A percentile compares a stretch with the other conserved stretches of the same genome.
These are phyloP conservation scores for Oplegnathus fasciatus DNA, from an alignment of 2,113 vertebrate species.

Conservation along the genomic window DNA sequence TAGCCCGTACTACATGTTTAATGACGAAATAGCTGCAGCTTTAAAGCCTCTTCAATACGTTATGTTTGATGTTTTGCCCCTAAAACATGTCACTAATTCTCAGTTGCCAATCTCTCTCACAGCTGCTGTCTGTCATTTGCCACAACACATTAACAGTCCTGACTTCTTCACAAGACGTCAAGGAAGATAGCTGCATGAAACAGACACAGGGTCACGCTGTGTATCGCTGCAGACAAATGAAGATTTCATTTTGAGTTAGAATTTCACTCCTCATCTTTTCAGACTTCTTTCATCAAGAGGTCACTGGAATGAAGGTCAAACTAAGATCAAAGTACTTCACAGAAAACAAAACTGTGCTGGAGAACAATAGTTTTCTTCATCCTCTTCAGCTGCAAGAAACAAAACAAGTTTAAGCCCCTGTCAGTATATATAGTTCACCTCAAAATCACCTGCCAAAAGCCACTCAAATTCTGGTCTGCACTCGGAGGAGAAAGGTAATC, in stretches of 20 bases:
- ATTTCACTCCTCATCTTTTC: constrained; percentile 22
- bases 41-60: constrained; percentile 7
- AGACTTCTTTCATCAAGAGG: constrained; percentile 24
- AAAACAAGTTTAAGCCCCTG: constrained; percentile 42
- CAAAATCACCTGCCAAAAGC: constrained; percentile 42
- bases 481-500: constrained; percentile 44
- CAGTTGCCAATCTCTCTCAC: constrained; percentile 24
- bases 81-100: constrained; percentile 35
- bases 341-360: constrained; percentile 31
- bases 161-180: constrained; percentile 24
- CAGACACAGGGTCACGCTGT: constrained; percentile 20
- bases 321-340: constrained; percentile 31
- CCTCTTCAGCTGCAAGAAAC: constrained; percentile 17
- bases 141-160: constrained; percentile 37
- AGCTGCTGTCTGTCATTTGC: constrained; percentile 53
- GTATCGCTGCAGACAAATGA: constrained; percentile 7
- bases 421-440: constrained; percentile 27
- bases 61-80: constrained; percentile 34
- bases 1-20: neutral
- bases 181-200: neutral
- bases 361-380: constrained; percentile 23
- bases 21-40: constrained; percentile 10
- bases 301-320: constrained; percentile 38
- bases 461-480: constrained; percentile 16
- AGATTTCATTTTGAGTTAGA: constrained; percentile 21